Evolutionary conservation across 1,140 invertebrate species (phyloP), one percentile per base, ranked within the genome.

Genomic region (Drosophila oshimai): DNA sequence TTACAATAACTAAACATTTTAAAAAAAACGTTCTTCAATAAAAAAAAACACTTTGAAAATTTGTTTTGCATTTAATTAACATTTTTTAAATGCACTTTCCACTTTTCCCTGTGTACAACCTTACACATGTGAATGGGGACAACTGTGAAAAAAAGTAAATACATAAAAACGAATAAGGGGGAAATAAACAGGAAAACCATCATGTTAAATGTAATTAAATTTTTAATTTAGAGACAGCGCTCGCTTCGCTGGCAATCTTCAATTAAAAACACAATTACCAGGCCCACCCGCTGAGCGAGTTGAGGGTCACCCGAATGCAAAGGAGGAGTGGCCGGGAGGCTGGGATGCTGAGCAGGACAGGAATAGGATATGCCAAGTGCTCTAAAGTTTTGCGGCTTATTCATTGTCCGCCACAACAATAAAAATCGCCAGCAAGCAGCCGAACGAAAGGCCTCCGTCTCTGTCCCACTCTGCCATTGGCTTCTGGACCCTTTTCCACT

Each of bases 151-250:
- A 34, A 62, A 46, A 42, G 9, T 17, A 20, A 61, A 46, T 24
- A 62, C 2, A 62, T 47, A 31, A 37, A 39, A 65, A 18, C 37
- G 31, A 42, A 62, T n/a, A 50, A 42, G 10, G 34, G 24, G 33
- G 58, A 65, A 41, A 65, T 65, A 49, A 50, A 65, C 58, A 20
- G 61, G 58, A 80, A 84, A 72, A 87, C 75, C 76, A 77, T 74
- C 77, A 74, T 87, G 73, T 76, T 81, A 81, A 87, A 81, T 87
- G 83, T 87, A 87, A 87, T 87, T 87, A 87, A 73, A 87, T 87
- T 87, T 87, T 74, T 87, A 88, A 87, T 87, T 87, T 87, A 77
- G 68, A 80, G 54, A 49, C 67, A 79, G 46, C 49, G 74, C 39
- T 29, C 53, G 60, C 54, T 51, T 69, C 78, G 70, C 45, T 86